Conservation (phyloP, 1,140 invertebrate genomes). For the Belonocnema kinseyi region DNA sequence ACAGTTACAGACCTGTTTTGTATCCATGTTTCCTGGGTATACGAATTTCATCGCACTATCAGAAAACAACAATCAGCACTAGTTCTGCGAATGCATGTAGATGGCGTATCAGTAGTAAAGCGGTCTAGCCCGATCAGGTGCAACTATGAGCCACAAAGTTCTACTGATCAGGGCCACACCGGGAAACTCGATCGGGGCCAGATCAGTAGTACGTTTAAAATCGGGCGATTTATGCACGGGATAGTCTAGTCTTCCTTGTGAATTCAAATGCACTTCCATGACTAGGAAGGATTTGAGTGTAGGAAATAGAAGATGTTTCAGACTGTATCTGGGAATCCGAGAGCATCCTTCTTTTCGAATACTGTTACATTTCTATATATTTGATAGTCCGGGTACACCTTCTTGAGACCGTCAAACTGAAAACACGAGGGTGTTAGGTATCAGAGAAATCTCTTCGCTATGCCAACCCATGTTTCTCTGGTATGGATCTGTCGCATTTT, state of each 20-base stretch:
- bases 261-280: not conserved
- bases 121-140: too few species aligned
- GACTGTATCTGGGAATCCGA: not conserved
- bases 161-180: too few species aligned
- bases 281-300: not conserved
- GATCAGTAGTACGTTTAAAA: too few species aligned
- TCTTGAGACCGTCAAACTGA: slow-evolving; percentile 11
- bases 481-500: slow-evolving; percentile 25
- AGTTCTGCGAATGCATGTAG: too few species aligned
- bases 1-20: too few species aligned
- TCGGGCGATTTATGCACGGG: too few species aligned
- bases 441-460: slow-evolving; percentile 13
- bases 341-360: slow-evolving; percentile 2
- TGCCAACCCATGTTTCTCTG: slow-evolving; percentile 3
- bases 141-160: too few species aligned
- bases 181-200: too few species aligned
- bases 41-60: too few species aligned
- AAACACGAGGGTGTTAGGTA: slow-evolving; percentile 1
- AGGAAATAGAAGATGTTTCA: slow-evolving; percentile 11
- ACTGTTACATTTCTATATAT: slow-evolving; percentile 3
- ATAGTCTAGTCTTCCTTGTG: not conserved
- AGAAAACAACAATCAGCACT: too few species aligned
- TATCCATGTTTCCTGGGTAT: too few species aligned
- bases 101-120: too few species aligned
- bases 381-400: slow-evolving; percentile 7